Evolutionary conservation across 2,113 vertebrate genomes (phyloP).

Genomic region (Sturnus vulgaris): DNA sequence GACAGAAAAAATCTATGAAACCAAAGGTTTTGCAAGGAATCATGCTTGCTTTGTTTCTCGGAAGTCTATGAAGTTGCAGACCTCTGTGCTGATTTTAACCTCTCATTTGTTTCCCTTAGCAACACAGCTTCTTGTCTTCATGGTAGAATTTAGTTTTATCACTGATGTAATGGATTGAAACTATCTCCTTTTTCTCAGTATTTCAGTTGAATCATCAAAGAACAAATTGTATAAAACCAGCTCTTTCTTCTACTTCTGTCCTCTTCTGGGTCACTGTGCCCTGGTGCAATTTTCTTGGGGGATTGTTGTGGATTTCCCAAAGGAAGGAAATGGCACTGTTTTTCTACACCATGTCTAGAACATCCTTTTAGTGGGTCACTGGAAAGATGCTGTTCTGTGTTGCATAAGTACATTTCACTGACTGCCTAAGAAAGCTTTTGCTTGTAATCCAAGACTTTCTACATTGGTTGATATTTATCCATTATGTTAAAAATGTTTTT

Average conservation of each 20-base stretch:
- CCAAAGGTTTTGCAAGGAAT: background rate
- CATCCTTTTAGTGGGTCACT: conserved; percentile 15
- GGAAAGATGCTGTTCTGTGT: background rate
- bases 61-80: background rate
- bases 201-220: background rate
- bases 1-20: background rate
- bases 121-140: background rate
- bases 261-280: background rate
- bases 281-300: background rate
- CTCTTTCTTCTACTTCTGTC: background rate
- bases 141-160: background rate
- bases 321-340: background rate
- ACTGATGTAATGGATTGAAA: background rate
- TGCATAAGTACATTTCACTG: background rate
- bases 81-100: background rate
- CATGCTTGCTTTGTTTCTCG: background rate
- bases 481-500: background rate
- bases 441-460: background rate
- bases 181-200: background rate
- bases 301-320: background rate
- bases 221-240: background rate
- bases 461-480: background rate
- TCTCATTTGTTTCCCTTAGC: conserved; percentile 17
- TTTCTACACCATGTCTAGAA: background rate
- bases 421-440: background rate